Percentiles rank a stretch among this genome's conserved stretches.
phyloP scores from a whole-genome alignment of 2,888 invertebrate species.

The Protodeltote pygarga region DNA sequence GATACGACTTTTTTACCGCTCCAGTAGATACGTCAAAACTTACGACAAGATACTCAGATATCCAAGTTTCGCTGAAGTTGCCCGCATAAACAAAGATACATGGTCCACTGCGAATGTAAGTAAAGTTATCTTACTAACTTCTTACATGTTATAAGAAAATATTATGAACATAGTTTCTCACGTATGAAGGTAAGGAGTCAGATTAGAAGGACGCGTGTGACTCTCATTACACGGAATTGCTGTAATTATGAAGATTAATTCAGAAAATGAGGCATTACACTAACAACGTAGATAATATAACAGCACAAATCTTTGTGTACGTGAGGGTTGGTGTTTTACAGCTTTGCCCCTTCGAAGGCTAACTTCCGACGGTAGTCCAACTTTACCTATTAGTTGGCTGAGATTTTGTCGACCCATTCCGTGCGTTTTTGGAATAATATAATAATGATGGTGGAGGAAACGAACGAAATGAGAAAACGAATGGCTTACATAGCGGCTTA shows the following conservation, averaged over 20 bases:
- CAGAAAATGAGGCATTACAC: slow-evolving; percentile 57
- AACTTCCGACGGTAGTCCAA: slow-evolving; percentile 41
- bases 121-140: slow-evolving; percentile 39
- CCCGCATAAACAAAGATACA: slow-evolving; percentile 41
- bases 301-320: slow-evolving; percentile 51
- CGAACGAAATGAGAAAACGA: too few species aligned
- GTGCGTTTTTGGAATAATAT: slow-evolving; percentile 35
- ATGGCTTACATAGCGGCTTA: too few species aligned
- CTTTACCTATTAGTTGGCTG: slow-evolving; percentile 34
- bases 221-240: slow-evolving; percentile 58
- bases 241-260: slow-evolving; percentile 64
- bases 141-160: slow-evolving; percentile 35
- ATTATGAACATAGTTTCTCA: slow-evolving; percentile 47
- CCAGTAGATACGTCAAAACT: slow-evolving; percentile 36
- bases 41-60: slow-evolving; percentile 19
- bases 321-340: slow-evolving; percentile 48
- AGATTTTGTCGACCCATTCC: slow-evolving; percentile 37
- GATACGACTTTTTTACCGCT: slow-evolving; percentile 27
- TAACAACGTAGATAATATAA: slow-evolving; percentile 49
- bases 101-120: slow-evolving; percentile 16
- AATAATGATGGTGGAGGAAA: slow-evolving; percentile 15
- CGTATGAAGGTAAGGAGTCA: slow-evolving; percentile 52
- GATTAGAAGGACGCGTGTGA: slow-evolving; percentile 55
- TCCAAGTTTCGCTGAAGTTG: slow-evolving; percentile 29
- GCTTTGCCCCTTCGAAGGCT: slow-evolving; percentile 27